phyloP scores from a whole-genome alignment of 1,140 invertebrate species.

The Anagrus nilaparvatae region DNA sequence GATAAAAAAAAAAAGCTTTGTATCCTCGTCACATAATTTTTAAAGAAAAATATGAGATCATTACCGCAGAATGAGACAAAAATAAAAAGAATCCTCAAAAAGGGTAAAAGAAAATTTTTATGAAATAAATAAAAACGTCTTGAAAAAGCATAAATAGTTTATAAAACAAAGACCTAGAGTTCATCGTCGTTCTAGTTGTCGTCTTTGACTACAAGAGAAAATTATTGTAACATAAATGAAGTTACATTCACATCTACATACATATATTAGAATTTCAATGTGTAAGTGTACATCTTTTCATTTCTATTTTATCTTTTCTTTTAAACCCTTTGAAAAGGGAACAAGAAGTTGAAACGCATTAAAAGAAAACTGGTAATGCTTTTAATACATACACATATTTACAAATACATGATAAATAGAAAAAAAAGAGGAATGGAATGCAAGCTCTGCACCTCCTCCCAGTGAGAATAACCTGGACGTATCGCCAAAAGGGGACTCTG shows the following conservation, averaged over 20 bases:
- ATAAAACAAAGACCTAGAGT: not conserved
- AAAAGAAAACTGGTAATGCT: too few species aligned
- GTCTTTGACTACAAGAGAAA: slow-evolving; percentile 16
- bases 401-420: slow-evolving; percentile 3
- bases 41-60: not conserved
- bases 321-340: not conserved
- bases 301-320: not conserved
- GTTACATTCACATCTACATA: slow-evolving; percentile 18
- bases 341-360: not conserved
- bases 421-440: slow-evolving; percentile 1
- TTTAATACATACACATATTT: too few species aligned
- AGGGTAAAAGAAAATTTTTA: not conserved
- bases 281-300: not conserved
- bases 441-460: not conserved
- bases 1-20: too few species aligned
- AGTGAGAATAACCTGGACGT: slow-evolving; percentile 9
- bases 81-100: slow-evolving; percentile 4
- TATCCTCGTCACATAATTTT: not conserved
- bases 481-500: slow-evolving; percentile 3
- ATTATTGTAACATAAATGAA: slow-evolving; percentile 29
- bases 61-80: not conserved
- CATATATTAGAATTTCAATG: too few species aligned
- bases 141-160: not conserved
- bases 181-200: slow-evolving; percentile 7
- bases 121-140: not conserved